phyloP scores from a whole-genome alignment of 2,888 invertebrate genomes.

The Diadegma fenestrale region DNA sequence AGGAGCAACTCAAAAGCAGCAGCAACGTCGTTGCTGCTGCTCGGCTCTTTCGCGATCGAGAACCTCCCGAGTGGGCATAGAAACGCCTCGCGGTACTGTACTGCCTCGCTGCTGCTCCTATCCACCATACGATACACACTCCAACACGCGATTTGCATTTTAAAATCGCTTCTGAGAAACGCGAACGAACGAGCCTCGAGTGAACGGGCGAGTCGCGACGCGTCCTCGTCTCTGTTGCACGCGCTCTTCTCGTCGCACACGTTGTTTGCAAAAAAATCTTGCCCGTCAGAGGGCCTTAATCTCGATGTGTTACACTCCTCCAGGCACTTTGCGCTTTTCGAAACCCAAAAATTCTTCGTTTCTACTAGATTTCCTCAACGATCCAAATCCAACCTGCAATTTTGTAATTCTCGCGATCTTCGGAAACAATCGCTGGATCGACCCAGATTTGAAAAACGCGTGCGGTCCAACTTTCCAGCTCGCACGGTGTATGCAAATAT shows the following conservation, averaged over 20 bases:
- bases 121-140: constrained; percentile 37
- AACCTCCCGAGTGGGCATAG: constrained; percentile 61
- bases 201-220: constrained; percentile 51
- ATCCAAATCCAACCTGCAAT: background rate
- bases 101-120: constrained; percentile 47
- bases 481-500: background rate
- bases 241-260: background rate
- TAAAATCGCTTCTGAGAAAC: constrained; percentile 79
- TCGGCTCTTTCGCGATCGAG: constrained; percentile 52
- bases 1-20: constrained; percentile 22
- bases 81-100: constrained; percentile 35
- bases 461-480: background rate
- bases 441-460: background rate
- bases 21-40: constrained; percentile 15
- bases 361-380: background rate
- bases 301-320: constrained; percentile 31
- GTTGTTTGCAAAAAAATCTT: background rate
- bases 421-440: background rate
- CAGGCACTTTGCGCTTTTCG: background rate
- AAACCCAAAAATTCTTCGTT: background rate
- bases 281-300: constrained; percentile 65
- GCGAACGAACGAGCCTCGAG: constrained; percentile 60
- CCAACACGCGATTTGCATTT: constrained; percentile 79
- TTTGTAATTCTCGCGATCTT: background rate
- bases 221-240: constrained; percentile 59